These are phyloP conservation scores for Aphelocoma californica DNA, from an alignment of 2,797 vertebrate genomes.

Conservation along the genomic window DNA sequence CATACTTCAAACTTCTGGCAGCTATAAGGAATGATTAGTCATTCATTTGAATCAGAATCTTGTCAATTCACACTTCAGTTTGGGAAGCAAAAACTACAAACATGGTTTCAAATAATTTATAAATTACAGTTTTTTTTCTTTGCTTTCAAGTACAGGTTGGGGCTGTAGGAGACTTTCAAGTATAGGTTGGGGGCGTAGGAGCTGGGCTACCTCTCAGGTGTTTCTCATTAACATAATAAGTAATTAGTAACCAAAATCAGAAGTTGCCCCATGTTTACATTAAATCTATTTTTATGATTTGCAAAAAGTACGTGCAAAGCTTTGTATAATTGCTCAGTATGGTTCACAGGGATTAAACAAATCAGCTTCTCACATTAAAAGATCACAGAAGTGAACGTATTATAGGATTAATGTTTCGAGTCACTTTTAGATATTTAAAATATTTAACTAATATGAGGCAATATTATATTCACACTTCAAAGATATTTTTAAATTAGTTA, in stretches of 20 bases:
- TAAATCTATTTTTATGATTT: constrained; percentile 42
- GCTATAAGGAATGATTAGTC: neutral
- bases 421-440: constrained; percentile 12
- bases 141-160: neutral
- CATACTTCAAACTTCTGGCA: neutral
- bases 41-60: neutral
- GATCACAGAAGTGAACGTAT: neutral
- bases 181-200: neutral
- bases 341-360: constrained; percentile 22
- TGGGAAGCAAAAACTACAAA: neutral
- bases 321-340: constrained; percentile 11
- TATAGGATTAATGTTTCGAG: constrained; percentile 33
- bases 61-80: neutral
- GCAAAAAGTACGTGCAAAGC: constrained; percentile 47
- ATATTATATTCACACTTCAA: constrained; percentile 31
- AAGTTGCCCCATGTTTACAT: constrained; percentile 10
- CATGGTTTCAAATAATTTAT: neutral
- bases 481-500: constrained; percentile 12
- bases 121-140: neutral
- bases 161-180: neutral
- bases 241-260: constrained; percentile 17
- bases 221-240: neutral
- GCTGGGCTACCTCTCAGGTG: neutral
- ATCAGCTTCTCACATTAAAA: constrained; percentile 22
- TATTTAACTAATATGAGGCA: neutral